These are phyloP conservation scores for Portevinia maculata DNA, from an alignment of 2,888 invertebrate genomes.

Conservation along the genomic window DNA sequence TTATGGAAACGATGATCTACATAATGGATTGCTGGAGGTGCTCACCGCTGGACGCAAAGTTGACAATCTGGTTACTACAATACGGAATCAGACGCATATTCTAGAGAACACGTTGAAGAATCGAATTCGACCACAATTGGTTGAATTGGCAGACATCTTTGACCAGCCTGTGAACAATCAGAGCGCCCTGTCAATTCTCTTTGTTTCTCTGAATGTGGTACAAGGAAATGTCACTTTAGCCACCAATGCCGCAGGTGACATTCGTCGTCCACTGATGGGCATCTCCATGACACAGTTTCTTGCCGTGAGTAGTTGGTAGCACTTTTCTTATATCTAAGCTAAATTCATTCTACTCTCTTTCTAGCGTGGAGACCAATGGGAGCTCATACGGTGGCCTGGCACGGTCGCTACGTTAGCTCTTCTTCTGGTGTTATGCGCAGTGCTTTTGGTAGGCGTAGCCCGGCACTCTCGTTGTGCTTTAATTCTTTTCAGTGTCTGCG, in stretches of 20 bases:
- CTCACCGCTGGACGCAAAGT: constrained; percentile 91
- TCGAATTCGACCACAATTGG: constrained; percentile 88
- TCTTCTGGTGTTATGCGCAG: constrained; percentile 93
- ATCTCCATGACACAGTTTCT: constrained; percentile 87
- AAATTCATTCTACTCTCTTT: constrained; percentile 55
- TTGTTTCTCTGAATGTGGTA: constrained; percentile 88
- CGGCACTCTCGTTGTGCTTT: constrained; percentile 94
- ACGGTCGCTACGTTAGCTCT: constrained; percentile 94
- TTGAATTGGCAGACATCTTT: constrained; percentile 89
- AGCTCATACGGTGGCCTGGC: constrained; percentile 92
- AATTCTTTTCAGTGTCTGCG: constrained; percentile 94
- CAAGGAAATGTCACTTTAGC: constrained; percentile 90
- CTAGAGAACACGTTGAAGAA: constrained; percentile 89
- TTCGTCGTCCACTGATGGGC: constrained; percentile 88
- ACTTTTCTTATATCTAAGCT: not conserved
- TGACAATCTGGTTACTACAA: constrained; percentile 90
- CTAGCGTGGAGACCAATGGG: constrained; percentile 89
- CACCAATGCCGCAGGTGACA: constrained; percentile 89
- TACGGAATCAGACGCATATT: constrained; percentile 92
- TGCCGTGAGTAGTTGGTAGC: constrained; percentile 78
- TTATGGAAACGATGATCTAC: constrained; percentile 97
- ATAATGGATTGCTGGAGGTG: constrained; percentile 93
- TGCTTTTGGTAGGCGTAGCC: constrained; percentile 94
- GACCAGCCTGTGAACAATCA: constrained; percentile 91
- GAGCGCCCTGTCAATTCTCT: constrained; percentile 88